Evolutionary conservation across 2,797 vertebrate genomes (phyloP), one percentile per base, ranked within the genome.

Genomic region (Acipenser oxyrinchus): DNA sequence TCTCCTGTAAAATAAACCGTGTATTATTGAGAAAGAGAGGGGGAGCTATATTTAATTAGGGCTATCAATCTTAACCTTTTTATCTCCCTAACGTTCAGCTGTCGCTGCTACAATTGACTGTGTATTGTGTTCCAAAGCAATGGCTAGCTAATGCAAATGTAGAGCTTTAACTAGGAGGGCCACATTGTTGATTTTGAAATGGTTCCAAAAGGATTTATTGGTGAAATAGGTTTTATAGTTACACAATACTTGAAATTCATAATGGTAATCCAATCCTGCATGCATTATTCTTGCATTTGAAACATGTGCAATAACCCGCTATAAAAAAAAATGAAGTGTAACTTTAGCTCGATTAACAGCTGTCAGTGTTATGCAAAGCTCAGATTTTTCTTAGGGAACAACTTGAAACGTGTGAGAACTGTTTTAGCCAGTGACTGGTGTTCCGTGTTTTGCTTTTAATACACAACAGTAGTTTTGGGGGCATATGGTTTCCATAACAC

Each of bases 1-100:
- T 84, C 86, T 87, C 83, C 89, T 87, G 88, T 87, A 89, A 89
- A 90, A 85, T 89, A 89, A 91, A 90, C 87, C 88, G 82, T 74
- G 84, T 75, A 80, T 84, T 75, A 86, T 87, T 87, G 87, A 89
- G 78, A 77, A 77, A 77, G 18, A 84, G 79, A 78, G 87, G 86
- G 82, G 84, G 80, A 74, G 77, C 76, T 84, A 85, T 83, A 89
- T 89, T 91, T 91, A 89, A 91, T 90, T 89, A 87, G 82, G 82
- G 75, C 85, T 84, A 90, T 91, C 88, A 83, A 84, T 91, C 90
- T 89, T 89, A 91, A 91, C 90, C 90, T 87, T 37, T 37, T 37
- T 87, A 87, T 89, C 87, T 88, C 80, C 82, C 74, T 80, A 78
- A 87, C 86, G 86, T 90, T 13, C 61, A 73, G 85, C 85, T 91